phyloP scores from a whole-genome alignment of 1,140 invertebrate species.

The Macrotrachela quadricornifera region DNA sequence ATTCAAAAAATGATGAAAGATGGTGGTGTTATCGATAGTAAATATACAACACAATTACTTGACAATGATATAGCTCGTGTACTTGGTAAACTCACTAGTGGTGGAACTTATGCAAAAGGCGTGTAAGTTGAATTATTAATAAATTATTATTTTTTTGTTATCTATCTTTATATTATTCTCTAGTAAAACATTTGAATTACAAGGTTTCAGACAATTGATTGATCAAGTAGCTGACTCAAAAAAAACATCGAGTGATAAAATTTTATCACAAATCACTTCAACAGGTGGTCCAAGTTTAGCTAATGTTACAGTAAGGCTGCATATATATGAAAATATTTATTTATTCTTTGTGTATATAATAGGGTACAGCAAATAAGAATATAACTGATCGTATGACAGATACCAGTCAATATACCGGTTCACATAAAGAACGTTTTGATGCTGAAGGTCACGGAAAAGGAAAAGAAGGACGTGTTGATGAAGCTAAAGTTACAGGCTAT shows the following conservation, averaged over 20 bases:
- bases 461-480: slow-evolving; percentile 26
- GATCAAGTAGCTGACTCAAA: slow-evolving; percentile 5
- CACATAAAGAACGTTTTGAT: slow-evolving; percentile 36
- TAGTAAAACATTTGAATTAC: slow-evolving; percentile 7
- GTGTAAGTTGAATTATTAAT: background rate
- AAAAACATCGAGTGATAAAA: background rate
- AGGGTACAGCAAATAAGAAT: slow-evolving; percentile 13
- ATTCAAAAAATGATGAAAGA: slow-evolving; percentile 9
- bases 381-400: slow-evolving; percentile 61
- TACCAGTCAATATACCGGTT: slow-evolving; percentile 31
- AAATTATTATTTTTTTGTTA: background rate
- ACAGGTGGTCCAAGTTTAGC: background rate
- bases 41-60: slow-evolving; percentile 2
- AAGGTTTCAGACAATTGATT: slow-evolving; percentile 3
- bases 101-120: slow-evolving; percentile 2
- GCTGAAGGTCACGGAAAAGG: slow-evolving; percentile 33
- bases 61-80: slow-evolving; percentile 9
- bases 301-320: background rate
- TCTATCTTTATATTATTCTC: background rate
- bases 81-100: slow-evolving; percentile 6
- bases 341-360: background rate
- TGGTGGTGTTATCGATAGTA: slow-evolving; percentile 5
- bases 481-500: slow-evolving; percentile 28
- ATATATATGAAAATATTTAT: background rate
- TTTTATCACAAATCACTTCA: slow-evolving; percentile 1